Conservation (phyloP, 2,113 vertebrate genomes). For the Ochotona princeps region DNA sequence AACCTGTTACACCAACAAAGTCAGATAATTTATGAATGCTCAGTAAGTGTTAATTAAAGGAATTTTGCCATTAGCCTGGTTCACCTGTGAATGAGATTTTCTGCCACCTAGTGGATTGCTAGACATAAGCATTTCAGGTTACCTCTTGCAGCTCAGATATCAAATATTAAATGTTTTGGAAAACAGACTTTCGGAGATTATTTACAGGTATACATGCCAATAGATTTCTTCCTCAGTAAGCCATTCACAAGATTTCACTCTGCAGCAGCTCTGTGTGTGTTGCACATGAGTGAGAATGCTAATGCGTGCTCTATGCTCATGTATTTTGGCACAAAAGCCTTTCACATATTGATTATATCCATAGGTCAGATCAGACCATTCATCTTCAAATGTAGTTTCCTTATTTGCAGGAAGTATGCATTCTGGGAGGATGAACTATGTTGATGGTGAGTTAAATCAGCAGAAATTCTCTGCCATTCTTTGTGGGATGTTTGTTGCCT, state of each 20-base stretch:
- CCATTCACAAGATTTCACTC: not conserved
- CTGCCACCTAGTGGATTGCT: slow-evolving; percentile 60
- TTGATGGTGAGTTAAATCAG: not conserved
- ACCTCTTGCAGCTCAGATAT: not conserved
- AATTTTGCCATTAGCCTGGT: not conserved
- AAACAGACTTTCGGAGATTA: not conserved
- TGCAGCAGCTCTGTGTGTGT: not conserved
- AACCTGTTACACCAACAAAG: not conserved
- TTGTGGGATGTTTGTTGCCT: not conserved
- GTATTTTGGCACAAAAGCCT: not conserved
- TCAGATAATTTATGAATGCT: not conserved
- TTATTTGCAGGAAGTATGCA: not conserved
- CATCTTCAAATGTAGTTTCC: not conserved
- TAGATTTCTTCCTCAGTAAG: not conserved
- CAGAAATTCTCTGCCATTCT: not conserved
- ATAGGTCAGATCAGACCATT: not conserved
- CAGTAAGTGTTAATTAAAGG: slow-evolving; percentile 26
- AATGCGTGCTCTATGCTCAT: not conserved
- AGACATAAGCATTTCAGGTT: not conserved
- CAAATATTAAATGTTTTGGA: slow-evolving; percentile 10
- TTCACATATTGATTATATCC: not conserved
- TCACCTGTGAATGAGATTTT: slow-evolving; percentile 46
- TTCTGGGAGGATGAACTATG: not conserved
- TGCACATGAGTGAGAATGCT: not conserved
- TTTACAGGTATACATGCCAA: slow-evolving; percentile 2